Conservation (phyloP, 2,113 vertebrate species). For the Catharus minimus region DNA sequence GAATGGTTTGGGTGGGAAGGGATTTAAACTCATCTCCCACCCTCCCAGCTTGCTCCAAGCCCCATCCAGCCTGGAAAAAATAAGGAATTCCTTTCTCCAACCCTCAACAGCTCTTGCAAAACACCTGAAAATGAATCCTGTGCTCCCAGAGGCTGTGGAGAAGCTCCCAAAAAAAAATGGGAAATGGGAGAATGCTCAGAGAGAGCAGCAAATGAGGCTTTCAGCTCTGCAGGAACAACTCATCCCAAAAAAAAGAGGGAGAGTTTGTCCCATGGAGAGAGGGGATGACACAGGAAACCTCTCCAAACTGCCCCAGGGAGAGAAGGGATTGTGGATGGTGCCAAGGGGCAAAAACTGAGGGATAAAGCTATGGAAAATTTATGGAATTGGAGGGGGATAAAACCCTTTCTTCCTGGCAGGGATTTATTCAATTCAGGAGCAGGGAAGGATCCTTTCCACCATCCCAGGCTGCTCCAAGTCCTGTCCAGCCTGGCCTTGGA, state of each 20-base stretch:
- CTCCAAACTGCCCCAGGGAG: too few relatives aligned
- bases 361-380: neutral
- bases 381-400: accelerated
- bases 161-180: neutral
- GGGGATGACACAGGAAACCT: neutral
- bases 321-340: neutral
- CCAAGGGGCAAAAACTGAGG: neutral
- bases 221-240: neutral
- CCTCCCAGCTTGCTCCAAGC: too few relatives aligned
- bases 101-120: neutral
- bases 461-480: neutral
- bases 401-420: neutral
- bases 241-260: neutral
- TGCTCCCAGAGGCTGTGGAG: accelerated
- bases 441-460: neutral
- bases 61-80: neutral
- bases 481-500: neutral
- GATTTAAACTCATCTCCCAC: too few relatives aligned
- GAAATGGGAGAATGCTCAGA: neutral
- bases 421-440: neutral
- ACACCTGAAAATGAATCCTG: neutral
- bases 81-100: neutral
- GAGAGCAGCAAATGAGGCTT: neutral
- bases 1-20: too few relatives aligned
- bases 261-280: neutral